phyloP scores from a whole-genome alignment of 2,797 vertebrate genomes.

The Propithecus deckenii region DNA sequence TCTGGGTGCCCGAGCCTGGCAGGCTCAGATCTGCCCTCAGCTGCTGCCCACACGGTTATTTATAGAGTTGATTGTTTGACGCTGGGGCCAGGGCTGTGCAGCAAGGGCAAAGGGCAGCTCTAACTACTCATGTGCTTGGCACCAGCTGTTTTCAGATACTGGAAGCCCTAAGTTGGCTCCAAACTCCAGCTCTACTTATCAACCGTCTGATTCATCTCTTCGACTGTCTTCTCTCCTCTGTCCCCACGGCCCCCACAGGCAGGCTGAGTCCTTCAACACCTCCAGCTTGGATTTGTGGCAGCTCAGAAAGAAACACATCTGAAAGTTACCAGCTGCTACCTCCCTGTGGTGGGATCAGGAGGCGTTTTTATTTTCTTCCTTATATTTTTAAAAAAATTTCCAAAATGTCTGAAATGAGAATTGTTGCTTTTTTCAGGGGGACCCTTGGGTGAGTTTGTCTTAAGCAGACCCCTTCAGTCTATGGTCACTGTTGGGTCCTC shows the following conservation, averaged over 20 bases:
- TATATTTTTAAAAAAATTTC: not conserved
- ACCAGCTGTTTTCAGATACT: not conserved
- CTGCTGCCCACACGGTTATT: not conserved
- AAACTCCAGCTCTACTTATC: not conserved
- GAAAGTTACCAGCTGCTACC: not conserved
- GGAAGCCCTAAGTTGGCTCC: not conserved
- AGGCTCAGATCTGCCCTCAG: not conserved
- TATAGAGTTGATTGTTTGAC: not conserved
- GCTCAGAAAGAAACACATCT: not conserved
- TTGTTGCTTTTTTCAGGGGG: not conserved
- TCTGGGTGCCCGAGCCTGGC: not conserved
- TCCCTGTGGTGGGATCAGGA: not conserved
- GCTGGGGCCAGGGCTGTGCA: not conserved
- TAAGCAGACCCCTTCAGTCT: not conserved
- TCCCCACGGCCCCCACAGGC: not conserved
- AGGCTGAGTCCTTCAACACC: not conserved
- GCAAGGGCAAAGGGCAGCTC: not conserved
- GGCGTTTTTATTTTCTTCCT: not conserved
- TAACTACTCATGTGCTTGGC: not conserved
- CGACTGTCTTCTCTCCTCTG: not conserved
- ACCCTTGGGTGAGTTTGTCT: not conserved
- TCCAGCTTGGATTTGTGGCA: not conserved
- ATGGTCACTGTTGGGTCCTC: fast-evolving
- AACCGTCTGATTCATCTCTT: not conserved
- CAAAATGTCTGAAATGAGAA: not conserved